phyloP scores from a whole-genome alignment of 2,888 invertebrate genomes.

The Idaea dimidiata region DNA sequence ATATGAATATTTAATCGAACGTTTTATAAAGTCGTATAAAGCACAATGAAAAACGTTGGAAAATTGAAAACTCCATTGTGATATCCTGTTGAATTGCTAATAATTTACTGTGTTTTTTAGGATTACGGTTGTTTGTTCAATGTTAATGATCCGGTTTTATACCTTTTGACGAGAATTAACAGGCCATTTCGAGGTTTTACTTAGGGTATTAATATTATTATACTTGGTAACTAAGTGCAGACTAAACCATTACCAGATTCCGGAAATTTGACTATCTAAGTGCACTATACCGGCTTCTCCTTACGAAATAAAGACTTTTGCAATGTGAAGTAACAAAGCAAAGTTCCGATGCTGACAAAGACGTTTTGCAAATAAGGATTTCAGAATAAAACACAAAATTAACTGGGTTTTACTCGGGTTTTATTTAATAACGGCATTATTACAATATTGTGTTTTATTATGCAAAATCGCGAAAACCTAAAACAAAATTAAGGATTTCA shows the following conservation, averaged over 20 bases:
- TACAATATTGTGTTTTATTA: too few species aligned
- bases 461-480: too few species aligned
- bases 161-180: neutral
- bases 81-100: conserved; percentile 1
- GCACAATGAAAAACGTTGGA: conserved; percentile 8
- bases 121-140: neutral
- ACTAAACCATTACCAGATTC: neutral
- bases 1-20: conserved; percentile 23
- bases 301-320: too few species aligned
- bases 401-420: too few species aligned
- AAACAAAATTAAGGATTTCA: too few species aligned
- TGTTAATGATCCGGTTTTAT: conserved; percentile 10
- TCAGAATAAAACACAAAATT: too few species aligned
- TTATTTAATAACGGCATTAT: too few species aligned
- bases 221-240: neutral
- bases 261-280: too few species aligned
- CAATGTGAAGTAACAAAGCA: too few species aligned
- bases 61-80: conserved; percentile 6
- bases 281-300: too few species aligned
- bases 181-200: neutral
- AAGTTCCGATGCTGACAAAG: too few species aligned
- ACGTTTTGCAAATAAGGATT: too few species aligned
- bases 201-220: neutral
- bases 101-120: neutral
- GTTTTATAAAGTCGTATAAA: conserved; percentile 14